A percentile compares a stretch with the other conserved stretches of the same genome.
Evolutionary conservation across 2,113 vertebrate species (phyloP).

Genomic region (Trogon surrucura): DNA sequence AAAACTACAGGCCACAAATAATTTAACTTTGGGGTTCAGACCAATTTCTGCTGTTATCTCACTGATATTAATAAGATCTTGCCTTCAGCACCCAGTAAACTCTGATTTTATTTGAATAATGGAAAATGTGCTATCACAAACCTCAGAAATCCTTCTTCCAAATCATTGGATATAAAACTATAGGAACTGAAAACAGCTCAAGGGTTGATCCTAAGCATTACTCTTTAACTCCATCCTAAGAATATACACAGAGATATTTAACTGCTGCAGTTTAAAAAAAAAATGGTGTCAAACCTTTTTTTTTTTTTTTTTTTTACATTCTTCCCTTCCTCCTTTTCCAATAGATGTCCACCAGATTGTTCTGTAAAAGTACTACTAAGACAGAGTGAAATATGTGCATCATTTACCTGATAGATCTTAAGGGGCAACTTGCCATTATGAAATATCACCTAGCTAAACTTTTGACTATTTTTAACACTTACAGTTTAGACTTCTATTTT

Average conservation of each 20-base stretch:
- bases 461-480: conserved; percentile 30
- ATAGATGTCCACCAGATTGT: background rate
- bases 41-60: background rate
- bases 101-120: background rate
- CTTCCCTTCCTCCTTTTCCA: background rate
- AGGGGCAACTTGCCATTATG: conserved; percentile 28
- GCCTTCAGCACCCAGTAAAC: background rate
- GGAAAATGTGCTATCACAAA: background rate
- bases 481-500: background rate
- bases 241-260: background rate
- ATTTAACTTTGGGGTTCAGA: background rate
- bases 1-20: background rate
- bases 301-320: background rate
- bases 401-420: conserved; percentile 39
- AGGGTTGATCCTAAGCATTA: background rate
- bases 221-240: background rate
- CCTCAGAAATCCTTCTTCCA: background rate
- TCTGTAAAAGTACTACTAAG: background rate
- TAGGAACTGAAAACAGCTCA: background rate
- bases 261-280: background rate
- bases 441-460: conserved; percentile 28
- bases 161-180: background rate
- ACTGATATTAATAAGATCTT: background rate
- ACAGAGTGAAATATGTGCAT: conserved; percentile 58
- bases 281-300: background rate